phyloP scores from a whole-genome alignment of 2,888 invertebrate genomes.

The Lycophotia porphyrea region DNA sequence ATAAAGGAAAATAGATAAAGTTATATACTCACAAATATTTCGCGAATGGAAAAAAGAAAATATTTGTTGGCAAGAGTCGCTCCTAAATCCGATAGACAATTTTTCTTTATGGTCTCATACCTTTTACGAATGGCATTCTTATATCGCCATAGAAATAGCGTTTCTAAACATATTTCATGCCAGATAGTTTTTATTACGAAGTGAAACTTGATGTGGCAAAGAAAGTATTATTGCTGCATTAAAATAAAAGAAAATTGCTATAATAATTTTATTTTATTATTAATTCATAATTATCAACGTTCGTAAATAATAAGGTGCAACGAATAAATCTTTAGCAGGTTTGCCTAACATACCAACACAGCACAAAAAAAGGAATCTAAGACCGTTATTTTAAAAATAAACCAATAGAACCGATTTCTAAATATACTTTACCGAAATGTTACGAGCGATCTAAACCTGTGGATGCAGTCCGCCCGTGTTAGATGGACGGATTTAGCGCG shows the following conservation, averaged over 20 bases:
- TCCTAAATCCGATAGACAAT: conserved; percentile 45
- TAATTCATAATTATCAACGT: not conserved
- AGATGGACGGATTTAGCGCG: conserved; percentile 60
- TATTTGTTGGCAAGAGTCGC: conserved; percentile 16
- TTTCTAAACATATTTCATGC: conserved; percentile 40
- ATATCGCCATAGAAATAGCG: conserved; percentile 41
- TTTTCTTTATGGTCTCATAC: conserved; percentile 49
- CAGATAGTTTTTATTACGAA: conserved; percentile 28
- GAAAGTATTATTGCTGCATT: not conserved
- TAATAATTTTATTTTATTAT: not conserved
- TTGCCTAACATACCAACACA: not conserved
- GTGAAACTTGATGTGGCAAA: conserved; percentile 8
- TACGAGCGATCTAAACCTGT: conserved; percentile 60
- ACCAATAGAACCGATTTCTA: conserved; percentile 64
- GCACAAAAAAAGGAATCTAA: conserved; percentile 34
- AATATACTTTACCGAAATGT: conserved; percentile 65
- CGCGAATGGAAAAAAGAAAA: conserved; percentile 10
- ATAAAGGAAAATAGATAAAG: conserved; percentile 9
- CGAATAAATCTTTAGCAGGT: not conserved
- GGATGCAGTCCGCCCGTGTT: conserved; percentile 59
- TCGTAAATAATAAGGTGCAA: not conserved
- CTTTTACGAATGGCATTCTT: conserved; percentile 53
- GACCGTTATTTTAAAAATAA: conserved; percentile 64
- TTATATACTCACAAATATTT: conserved; percentile 7
- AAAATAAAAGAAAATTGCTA: conserved; percentile 1